Base-by-base conservation (phyloP, 2,797 vertebrate genomes). In the Merluccius polli region DNA sequence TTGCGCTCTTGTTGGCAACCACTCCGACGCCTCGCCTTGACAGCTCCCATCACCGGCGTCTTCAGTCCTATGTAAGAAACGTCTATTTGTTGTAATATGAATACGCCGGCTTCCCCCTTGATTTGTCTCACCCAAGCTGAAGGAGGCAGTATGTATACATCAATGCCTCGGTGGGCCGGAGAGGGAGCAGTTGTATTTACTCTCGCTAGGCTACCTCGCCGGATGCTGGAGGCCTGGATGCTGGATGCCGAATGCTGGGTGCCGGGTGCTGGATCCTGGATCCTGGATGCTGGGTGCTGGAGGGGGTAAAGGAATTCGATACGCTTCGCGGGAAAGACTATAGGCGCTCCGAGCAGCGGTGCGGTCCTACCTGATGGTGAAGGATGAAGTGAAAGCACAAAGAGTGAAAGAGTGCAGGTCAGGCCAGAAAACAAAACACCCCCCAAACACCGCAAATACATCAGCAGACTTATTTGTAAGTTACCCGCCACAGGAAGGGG, bases 111-210 rank as follows among this genome's bases (percentile, higher is more conserved):
- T 87, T 89, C 85, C 87, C 84, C 72, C 88, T 83, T 89, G 88
- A 91, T 92, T 89, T 92, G 90, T 90, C 79, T 88, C 90, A 90
- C 90, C 89, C 90, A 90, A 13, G 89, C 88, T 89, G 90, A 88
- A 89, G 84, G 21, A 75, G 83, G 77, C 89, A 4, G 15, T 88
- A 85, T 87, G 88, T 91, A 90, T 93, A 91, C 91, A 93, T 93
- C 91, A 92, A 92, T 93, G 90, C 88, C 85, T 89, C 82, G 88
- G 89, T 90, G 90, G 90, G 88, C 85, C 87, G 79, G 82, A 89
- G 89, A 89, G 85, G 82, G 86, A 89, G 89, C 87, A 85, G 89
- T 89, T 91, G 90, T 92, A 91, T 91, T 92, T 92, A 89, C 89
- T 89, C 89, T 84, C 87, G 82, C 92, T 92, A 4, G 33, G 41